Conservation (phyloP, 1,140 invertebrate species). For the Aphelenchoides besseyi region DNA sequence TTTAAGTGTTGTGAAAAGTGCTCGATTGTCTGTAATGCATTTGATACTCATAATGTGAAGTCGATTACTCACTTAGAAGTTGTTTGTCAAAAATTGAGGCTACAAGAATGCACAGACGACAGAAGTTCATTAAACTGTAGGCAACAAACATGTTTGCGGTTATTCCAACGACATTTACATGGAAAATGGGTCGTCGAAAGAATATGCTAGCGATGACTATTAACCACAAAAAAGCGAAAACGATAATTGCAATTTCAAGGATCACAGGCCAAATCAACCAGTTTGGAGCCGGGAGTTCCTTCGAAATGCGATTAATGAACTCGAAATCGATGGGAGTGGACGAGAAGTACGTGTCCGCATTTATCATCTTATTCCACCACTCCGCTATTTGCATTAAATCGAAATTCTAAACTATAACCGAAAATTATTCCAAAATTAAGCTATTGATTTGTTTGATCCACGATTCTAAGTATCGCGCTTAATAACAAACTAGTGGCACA, state of each 20-base stretch:
- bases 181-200: neutral
- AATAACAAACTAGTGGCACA: too few relatives aligned
- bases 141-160: neutral
- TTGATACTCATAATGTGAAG: neutral
- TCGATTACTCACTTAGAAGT: neutral
- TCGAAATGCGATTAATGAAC: neutral
- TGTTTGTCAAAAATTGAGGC: neutral
- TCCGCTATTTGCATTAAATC: neutral
- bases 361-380: neutral
- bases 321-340: neutral
- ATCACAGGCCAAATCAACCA: neutral
- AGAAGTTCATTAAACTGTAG: neutral
- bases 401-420: neutral
- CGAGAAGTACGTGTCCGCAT: neutral
- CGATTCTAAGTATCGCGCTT: neutral
- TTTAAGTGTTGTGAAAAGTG: neutral
- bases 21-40: neutral
- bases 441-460: neutral
- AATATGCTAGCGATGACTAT: neutral
- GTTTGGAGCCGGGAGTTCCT: neutral
- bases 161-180: conserved; percentile 5
- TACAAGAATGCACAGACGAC: neutral
- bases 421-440: neutral
- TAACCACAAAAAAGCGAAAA: neutral
- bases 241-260: neutral